Conservation (phyloP, 2,888 invertebrate genomes). For the Eupelmus urozonus region DNA sequence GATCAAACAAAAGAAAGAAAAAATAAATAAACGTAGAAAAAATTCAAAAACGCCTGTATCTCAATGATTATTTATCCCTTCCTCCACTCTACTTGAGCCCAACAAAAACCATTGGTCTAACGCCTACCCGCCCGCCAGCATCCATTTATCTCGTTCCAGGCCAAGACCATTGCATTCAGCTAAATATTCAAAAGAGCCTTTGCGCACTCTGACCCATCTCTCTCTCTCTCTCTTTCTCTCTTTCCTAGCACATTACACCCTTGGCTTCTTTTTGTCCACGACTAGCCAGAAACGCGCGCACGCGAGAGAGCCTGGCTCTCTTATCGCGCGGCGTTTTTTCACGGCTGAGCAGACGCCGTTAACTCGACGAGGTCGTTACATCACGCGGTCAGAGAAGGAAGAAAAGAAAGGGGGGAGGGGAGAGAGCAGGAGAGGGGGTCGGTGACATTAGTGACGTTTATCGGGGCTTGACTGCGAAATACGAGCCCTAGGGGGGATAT, state of each 20-base stretch:
- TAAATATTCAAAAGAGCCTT: slow-evolving; percentile 23
- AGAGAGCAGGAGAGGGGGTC: neutral
- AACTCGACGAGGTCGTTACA: slow-evolving; percentile 41
- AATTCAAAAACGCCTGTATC: too few relatives aligned
- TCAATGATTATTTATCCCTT: too few relatives aligned
- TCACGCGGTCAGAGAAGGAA: neutral
- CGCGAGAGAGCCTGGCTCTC: neutral
- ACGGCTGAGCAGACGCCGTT: slow-evolving; percentile 24
- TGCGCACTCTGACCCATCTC: neutral
- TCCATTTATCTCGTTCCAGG: too few relatives aligned
- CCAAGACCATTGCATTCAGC: too few relatives aligned
- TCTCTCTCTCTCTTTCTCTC: neutral
- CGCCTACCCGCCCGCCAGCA: too few relatives aligned
- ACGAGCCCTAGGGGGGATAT: slow-evolving; percentile 20
- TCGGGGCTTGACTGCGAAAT: slow-evolving; percentile 41
- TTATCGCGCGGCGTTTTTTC: slow-evolving; percentile 44
- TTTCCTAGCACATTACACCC: too few relatives aligned
- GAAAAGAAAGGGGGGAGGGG: neutral
- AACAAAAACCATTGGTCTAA: too few relatives aligned
- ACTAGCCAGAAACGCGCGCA: slow-evolving; percentile 13
- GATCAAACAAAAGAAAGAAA: too few relatives aligned
- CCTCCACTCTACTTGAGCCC: too few relatives aligned
- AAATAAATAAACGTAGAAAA: too few relatives aligned
- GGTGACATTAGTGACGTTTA: slow-evolving; percentile 49
- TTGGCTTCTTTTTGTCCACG: neutral